Percentiles rank a stretch among this genome's conserved stretches.
These are phyloP conservation scores for Bufo gargarizans DNA, from an alignment of 2,113 vertebrate genomes.

Conservation along the genomic window DNA sequence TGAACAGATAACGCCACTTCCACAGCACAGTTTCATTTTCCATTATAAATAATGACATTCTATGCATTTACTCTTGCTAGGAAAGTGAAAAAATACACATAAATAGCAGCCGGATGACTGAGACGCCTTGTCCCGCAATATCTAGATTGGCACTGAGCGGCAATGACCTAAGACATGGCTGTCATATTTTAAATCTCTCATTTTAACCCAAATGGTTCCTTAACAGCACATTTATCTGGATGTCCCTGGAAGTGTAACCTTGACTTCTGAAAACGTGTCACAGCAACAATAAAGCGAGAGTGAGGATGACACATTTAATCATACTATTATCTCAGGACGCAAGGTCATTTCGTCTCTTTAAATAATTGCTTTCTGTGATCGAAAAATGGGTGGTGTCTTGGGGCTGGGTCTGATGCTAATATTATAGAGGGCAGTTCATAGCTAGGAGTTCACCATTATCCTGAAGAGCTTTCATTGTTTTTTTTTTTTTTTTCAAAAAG, in stretches of 20 bases:
- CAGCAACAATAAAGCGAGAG: neutral
- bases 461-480: neutral
- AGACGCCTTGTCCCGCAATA: conserved; percentile 17
- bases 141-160: neutral
- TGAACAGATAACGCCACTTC: conserved; percentile 30
- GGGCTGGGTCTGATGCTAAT: neutral
- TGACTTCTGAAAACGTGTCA: conserved; percentile 13
- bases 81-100: conserved; percentile 15
- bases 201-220: conserved; percentile 28
- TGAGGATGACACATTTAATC: conserved; percentile 21
- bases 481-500: neutral
- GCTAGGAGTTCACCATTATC: neutral
- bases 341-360: conserved; percentile 14
- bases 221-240: conserved; percentile 35
- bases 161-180: conserved; percentile 34
- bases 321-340: conserved; percentile 14
- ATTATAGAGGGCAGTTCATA: neutral
- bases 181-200: conserved; percentile 42
- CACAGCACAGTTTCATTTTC: conserved; percentile 40
- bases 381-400: conserved; percentile 1
- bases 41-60: conserved; percentile 47
- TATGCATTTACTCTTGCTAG: neutral
- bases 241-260: conserved; percentile 42
- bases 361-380: conserved; percentile 18
- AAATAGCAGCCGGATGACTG: conserved; percentile 19